phyloP scores from a whole-genome alignment of 2,888 invertebrate species.

The Luffia ferchaultella region DNA sequence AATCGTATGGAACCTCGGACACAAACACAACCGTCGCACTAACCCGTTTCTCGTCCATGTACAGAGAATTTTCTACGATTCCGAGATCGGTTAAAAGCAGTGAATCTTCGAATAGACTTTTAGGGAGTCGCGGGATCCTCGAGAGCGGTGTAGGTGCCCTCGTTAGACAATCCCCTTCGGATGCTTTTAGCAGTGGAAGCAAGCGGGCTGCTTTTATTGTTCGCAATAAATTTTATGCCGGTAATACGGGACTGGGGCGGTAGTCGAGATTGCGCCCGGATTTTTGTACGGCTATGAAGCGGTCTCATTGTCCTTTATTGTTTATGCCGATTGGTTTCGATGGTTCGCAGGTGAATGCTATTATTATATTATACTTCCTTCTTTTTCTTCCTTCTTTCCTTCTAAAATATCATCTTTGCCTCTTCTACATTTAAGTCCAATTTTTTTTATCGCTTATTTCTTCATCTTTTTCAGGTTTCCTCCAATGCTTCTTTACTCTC shows the following conservation, averaged over 20 bases:
- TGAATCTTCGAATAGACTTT: neutral
- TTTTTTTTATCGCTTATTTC: too few species aligned
- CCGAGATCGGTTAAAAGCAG: too few species aligned
- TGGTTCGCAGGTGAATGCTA: neutral
- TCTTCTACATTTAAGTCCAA: too few species aligned
- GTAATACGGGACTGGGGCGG: neutral
- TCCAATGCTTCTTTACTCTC: too few species aligned
- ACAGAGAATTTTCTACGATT: too few species aligned
- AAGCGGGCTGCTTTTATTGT: neutral
- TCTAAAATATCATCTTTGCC: too few species aligned
- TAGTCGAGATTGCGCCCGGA: neutral
- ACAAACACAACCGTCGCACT: too few species aligned
- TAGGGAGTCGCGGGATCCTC: neutral
- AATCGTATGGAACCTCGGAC: too few species aligned
- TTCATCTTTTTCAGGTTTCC: too few species aligned
- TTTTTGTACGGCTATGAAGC: slow-evolving; percentile 5
- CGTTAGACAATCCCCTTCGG: neutral
- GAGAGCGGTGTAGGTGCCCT: neutral
- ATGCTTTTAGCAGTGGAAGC: neutral
- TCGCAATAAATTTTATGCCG: neutral
- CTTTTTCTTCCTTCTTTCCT: too few species aligned
- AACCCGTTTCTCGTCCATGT: too few species aligned
- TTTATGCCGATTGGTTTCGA: slow-evolving; percentile 4
- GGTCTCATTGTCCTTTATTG: slow-evolving; percentile 18
- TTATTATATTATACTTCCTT: too few species aligned